These are phyloP conservation scores for Leistus spinibarbis DNA, from an alignment of 2,888 invertebrate species.

Conservation along the genomic window DNA sequence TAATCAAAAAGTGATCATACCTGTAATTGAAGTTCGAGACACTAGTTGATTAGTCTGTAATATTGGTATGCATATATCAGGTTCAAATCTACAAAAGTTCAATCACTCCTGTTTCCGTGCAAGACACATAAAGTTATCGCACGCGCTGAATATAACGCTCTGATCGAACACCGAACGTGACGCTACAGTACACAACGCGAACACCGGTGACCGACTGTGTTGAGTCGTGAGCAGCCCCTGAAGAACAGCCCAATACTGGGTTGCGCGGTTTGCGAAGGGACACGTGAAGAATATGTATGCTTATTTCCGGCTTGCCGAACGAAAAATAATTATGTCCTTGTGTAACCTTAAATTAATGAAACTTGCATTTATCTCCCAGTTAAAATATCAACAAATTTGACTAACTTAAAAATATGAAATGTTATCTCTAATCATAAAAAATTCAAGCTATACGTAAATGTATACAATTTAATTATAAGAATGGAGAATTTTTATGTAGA, in stretches of 20 bases:
- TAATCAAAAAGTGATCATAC: background rate
- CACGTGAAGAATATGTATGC: background rate
- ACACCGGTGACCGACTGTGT: constrained; percentile 32
- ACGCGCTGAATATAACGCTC: background rate
- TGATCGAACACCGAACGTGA: background rate
- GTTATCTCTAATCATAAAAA: no score
- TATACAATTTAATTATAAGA: no score
- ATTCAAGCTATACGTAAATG: no score
- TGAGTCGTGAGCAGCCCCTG: background rate
- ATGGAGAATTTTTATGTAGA: no score
- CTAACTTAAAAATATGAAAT: no score
- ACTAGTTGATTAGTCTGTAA: background rate
- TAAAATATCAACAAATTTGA: background rate
- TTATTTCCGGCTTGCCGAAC: background rate
- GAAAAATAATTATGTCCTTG: background rate
- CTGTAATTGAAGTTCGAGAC: background rate
- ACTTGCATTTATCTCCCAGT: background rate
- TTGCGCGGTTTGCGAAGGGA: background rate
- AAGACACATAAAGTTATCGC: background rate
- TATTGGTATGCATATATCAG: background rate
- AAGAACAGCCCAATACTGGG: background rate
- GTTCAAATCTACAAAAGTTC: background rate
- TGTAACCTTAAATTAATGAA: background rate
- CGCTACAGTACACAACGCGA: constrained; percentile 20
- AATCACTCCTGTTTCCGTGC: background rate